phyloP scores from a whole-genome alignment of 2,888 invertebrate species.

The Netelia fuscicornis region DNA sequence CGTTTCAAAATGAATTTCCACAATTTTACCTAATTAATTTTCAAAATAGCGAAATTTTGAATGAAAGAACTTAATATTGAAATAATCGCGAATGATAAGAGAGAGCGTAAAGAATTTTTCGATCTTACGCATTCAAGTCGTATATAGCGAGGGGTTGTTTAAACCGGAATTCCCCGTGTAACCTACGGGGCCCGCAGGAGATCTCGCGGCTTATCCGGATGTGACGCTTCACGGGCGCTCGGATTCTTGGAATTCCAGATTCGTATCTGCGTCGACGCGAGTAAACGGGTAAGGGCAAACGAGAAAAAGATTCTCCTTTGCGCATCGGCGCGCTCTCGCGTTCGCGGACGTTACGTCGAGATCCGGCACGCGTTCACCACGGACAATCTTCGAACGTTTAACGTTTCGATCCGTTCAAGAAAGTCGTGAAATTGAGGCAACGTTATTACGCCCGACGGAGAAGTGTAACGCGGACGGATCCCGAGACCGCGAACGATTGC shows the following conservation, averaged over 20 bases:
- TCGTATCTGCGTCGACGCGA: background rate
- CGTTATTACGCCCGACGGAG: background rate
- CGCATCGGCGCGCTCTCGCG: constrained; percentile 4
- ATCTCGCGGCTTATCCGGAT: background rate
- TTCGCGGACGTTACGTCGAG: background rate
- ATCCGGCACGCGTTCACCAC: background rate
- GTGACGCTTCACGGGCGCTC: background rate
- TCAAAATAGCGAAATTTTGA: too few species aligned
- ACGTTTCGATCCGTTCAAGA: background rate
- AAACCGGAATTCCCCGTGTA: too few species aligned
- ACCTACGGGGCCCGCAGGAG: too few species aligned
- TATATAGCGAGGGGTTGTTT: too few species aligned
- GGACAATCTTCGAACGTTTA: background rate
- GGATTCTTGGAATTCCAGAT: constrained; percentile 12
- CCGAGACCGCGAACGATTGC: background rate
- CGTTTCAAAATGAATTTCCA: too few species aligned
- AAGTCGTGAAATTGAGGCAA: background rate
- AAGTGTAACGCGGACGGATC: background rate
- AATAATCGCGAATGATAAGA: too few species aligned
- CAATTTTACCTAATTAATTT: too few species aligned
- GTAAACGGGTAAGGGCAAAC: background rate
- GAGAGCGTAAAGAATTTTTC: too few species aligned
- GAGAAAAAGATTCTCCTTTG: background rate
- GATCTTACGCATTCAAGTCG: too few species aligned
- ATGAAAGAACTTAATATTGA: too few species aligned